Evolutionary conservation across 2,888 invertebrate species (phyloP), one percentile per base, ranked within the genome.

Genomic region (Brenthis daphne): DNA sequence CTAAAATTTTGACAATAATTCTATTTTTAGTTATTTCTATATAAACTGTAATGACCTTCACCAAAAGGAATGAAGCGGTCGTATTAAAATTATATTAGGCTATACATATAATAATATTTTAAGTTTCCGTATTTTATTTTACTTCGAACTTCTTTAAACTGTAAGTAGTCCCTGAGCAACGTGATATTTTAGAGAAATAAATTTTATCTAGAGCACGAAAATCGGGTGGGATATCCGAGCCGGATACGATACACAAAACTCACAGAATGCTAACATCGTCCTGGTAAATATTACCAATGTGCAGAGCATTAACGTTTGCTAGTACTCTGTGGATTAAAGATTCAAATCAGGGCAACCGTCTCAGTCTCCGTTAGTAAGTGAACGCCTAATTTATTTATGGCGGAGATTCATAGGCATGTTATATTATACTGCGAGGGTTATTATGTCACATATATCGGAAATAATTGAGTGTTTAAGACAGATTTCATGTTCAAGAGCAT

Each of bases 191-290:
- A 53, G 16, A 20, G 51, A 16, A 54, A 54, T 63, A 63, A 51
- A 43, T 63, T 54, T 37, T 51, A 63, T 63, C 60, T 60, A 60
- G 60, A 50, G 50, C 60, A 60, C 50, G 58, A 56, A 58, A 43
- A 58, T 53, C 54, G 47, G 43, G 37, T 37, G 54, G 58, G 65
- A 66, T 58, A 53, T 66, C 58, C 54, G 58, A 48, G 33, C 60
- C 60, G 60, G 60, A 75, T 54, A n/a, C 33, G 50, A 63, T 43
- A 63, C 43, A 54, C 63, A 63, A 63, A 63, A 63, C 37, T 37
- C 53, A 53, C 48, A 60, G 48, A 60, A 60, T 33, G 50, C 60
- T 33, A 29, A 24, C 48, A 29, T 48, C 50, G 60, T 24, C 50
- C 50, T 48, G 50, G 50, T 60, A 60, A 60, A 29, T 29, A 60